phyloP scores from a whole-genome alignment of 37 sponge, comb jelly and placozoan genomes.

The Mnemiopsis leidyi region DNA sequence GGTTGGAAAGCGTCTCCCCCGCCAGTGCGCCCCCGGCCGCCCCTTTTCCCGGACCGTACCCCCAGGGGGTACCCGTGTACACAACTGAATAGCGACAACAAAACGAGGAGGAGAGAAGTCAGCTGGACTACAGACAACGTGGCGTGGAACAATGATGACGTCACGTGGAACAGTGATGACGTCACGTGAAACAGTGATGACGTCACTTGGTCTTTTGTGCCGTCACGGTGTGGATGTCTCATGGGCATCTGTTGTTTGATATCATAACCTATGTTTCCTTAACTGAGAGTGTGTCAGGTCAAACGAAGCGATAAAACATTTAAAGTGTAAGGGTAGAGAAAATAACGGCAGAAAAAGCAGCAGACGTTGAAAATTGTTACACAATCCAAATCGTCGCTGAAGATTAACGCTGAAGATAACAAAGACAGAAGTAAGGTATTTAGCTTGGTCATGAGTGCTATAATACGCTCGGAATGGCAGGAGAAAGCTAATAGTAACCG shows the following conservation, averaged over 20 bases:
- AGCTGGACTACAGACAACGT: background rate
- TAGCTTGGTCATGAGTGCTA: background rate
- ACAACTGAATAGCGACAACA: background rate
- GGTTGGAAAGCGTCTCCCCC: background rate
- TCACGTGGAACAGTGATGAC: constrained; percentile 34
- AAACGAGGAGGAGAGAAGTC: background rate
- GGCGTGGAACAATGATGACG: background rate
- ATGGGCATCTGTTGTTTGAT: background rate
- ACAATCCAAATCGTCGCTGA: background rate
- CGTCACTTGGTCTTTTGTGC: background rate
- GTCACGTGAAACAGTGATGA: background rate
- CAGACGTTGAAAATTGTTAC: background rate
- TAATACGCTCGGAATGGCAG: background rate
- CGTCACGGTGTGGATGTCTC: background rate
- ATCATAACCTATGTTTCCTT: background rate
- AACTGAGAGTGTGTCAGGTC: background rate
- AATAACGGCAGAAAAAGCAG: too few relatives aligned
- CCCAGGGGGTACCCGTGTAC: background rate
- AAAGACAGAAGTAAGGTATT: background rate
- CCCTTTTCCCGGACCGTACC: background rate
- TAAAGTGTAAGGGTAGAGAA: too few relatives aligned
- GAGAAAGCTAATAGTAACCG: background rate
- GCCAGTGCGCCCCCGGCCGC: background rate
- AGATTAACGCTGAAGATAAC: background rate
- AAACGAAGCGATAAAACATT: background rate